Evolutionary conservation across 2,113 vertebrate species (phyloP), one percentile per base, ranked within the genome.

Genomic region (Colossoma macropomum): DNA sequence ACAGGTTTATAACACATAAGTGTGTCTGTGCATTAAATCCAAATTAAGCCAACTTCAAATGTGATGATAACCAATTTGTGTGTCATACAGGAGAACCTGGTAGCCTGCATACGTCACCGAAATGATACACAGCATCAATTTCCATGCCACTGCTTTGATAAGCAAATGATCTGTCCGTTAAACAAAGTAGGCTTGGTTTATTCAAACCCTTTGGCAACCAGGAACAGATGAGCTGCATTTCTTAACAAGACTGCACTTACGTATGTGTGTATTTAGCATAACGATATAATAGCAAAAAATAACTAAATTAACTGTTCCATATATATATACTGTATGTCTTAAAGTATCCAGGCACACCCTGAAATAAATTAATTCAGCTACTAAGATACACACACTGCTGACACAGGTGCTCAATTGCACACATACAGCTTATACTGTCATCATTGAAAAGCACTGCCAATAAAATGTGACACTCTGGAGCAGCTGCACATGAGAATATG

Each of bases 101-200:
- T 13, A 27, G 8, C 54, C 54, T 59, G 54, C 56, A 69, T n/a
- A 45, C 11, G 15, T 38, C 54, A 34, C 23, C 3, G 23, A 27
- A 41, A 71, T 9, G 15, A 72, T 62, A 54, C 3, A 59, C 25
- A 80, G 38, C 17, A 30, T 72, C 13, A 17, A 28, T 28, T 72
- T 72, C 28, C 68, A 80, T 72, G 45, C n/a, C 0, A 21, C 74
- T 81, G 80, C 79, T 86, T 86, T 84, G 77, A 81, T 77, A 86
- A 75, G 60, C 85, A 86, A 86, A 86, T 84, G 0, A 77, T 66
- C 59, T 78, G 30, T 68, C 59, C 27, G n/a, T 81, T 81, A 84
- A 77, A 63, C 85, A 86, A 86, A 83, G 59, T 71, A 56, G 71
- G 41, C 34, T 28, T 34, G n/a, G 17, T 41, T 59, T 52, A 75